A percentile compares a stretch with the other conserved stretches of the same genome.
These are phyloP conservation scores for Echinarachnius parma DNA, from an alignment of 53 echinoderm and acorn worm genomes.

Conservation along the genomic window DNA sequence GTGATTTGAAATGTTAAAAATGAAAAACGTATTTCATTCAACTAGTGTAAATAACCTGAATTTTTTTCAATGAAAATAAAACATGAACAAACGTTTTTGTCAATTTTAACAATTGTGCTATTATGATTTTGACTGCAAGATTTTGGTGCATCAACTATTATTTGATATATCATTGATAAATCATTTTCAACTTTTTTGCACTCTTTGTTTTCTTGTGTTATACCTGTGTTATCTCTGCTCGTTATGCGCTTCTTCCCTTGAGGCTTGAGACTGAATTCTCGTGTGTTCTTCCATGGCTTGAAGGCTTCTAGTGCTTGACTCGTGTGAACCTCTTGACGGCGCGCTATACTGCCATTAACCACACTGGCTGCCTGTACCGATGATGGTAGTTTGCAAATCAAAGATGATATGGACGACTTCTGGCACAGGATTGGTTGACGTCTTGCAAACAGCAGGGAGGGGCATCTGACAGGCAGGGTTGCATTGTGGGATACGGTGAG, in stretches of 20 bases:
- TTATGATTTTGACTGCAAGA: too few relatives aligned
- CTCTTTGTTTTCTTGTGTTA: too few relatives aligned
- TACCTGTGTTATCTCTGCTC: constrained; percentile 17
- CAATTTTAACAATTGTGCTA: too few relatives aligned
- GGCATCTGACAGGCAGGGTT: neutral
- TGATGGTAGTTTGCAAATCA: neutral
- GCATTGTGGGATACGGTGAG: neutral
- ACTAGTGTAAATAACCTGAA: too few relatives aligned
- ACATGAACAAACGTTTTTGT: too few relatives aligned
- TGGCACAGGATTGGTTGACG: too few relatives aligned
- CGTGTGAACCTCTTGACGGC: constrained; percentile 36
- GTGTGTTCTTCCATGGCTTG: constrained; percentile 62
- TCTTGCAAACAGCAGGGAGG: neutral
- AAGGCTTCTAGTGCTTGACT: constrained; percentile 31
- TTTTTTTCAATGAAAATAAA: too few relatives aligned
- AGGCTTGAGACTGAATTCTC: constrained; percentile 66
- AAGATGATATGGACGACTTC: constrained; percentile 6
- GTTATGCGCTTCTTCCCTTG: constrained; percentile 46
- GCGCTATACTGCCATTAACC: constrained; percentile 2
- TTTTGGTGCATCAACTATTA: too few relatives aligned
- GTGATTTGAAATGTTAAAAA: too few relatives aligned
- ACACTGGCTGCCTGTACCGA: neutral
- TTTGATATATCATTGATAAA: too few relatives aligned
- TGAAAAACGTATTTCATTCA: too few relatives aligned
- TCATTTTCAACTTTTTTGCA: too few relatives aligned